phyloP scores from a whole-genome alignment of 2,888 invertebrate species.

The Tanypteryx hageni region DNA sequence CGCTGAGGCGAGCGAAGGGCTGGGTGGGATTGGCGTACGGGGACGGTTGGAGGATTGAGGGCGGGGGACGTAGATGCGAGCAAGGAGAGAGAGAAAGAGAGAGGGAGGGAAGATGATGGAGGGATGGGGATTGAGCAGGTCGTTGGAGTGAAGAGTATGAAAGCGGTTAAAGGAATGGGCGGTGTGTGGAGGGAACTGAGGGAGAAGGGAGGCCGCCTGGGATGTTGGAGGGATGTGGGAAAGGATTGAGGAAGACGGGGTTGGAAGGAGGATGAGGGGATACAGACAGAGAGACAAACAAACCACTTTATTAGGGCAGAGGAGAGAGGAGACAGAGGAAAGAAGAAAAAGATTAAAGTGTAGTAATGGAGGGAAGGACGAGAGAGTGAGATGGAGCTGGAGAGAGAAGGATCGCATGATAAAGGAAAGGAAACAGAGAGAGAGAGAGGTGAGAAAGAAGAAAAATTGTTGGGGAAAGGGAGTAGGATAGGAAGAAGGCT shows the following conservation, averaged over 20 bases:
- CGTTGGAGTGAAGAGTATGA: background rate
- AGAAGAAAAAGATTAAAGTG: too few species aligned
- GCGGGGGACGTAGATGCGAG: background rate
- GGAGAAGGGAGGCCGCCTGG: background rate
- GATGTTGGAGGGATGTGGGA: background rate
- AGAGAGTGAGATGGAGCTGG: too few species aligned
- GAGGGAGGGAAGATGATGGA: background rate
- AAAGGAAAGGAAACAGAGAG: too few species aligned
- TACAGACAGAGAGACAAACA: too few species aligned
- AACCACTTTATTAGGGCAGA: too few species aligned
- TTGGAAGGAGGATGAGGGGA: background rate
- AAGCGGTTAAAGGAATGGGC: background rate
- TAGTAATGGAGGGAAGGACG: too few species aligned
- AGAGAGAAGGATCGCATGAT: background rate
- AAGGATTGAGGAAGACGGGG: background rate
- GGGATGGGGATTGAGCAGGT: background rate
- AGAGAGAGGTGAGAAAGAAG: background rate
- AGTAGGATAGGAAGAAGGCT: too few species aligned
- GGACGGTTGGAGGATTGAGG: background rate
- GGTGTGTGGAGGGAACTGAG: background rate
- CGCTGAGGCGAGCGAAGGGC: constrained; percentile 4
- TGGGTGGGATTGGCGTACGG: background rate
- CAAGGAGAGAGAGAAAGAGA: background rate
- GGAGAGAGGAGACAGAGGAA: background rate
- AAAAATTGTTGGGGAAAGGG: too few species aligned